Evolutionary conservation across 1,140 invertebrate species (phyloP), one percentile per base, ranked within the genome.

Genomic region (Pectinophora gossypiella): DNA sequence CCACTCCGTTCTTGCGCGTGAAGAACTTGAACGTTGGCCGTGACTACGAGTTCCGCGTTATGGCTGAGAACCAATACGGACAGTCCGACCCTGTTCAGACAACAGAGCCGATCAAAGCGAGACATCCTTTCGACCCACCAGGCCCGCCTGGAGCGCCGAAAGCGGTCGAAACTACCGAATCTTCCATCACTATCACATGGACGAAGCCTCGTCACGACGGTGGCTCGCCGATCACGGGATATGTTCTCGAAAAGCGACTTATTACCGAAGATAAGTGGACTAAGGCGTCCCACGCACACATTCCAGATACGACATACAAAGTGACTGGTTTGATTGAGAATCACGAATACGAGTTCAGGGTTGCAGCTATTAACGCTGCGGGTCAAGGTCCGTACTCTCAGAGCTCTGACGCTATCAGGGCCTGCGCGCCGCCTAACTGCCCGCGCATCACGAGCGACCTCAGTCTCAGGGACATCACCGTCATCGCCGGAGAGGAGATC

Each of bases 1-100:
- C 95, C 5, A 94, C 96, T 48, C 93, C 96, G 71, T 94, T 96
- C 85, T 91, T 95, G 42, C 92, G 96, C 43, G 95, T 99, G 13
- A 92, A 97, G 43, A 99, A 99, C 80, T 88, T 99, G 19, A 93
- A 92, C 1, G 93, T 98, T 16, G 97, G 97, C 27, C 92, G 92
- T 58, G 93, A 96, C 22, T 99, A 99, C 79, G 98, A 99, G 63
- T 99, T 99, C 92, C 91, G 98, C 54, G 98, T 99, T 1, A 94
- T 97, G 90, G 98, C 98, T 48, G 98, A 99, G 85, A 99, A 99
- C 87, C 93, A 97, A 70, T 97, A 98, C 72, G 98, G 98, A 32
- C 93, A 95, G 51, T 98, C 97, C 19, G 98, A 99, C 61, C 96
- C 97, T 5, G 94, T 94, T 7, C 91, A 91, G 22, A 98, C 97